Evolutionary conservation across 2,113 vertebrate species (phyloP).

Genomic region (Brachyhypopomus gauderio): DNA sequence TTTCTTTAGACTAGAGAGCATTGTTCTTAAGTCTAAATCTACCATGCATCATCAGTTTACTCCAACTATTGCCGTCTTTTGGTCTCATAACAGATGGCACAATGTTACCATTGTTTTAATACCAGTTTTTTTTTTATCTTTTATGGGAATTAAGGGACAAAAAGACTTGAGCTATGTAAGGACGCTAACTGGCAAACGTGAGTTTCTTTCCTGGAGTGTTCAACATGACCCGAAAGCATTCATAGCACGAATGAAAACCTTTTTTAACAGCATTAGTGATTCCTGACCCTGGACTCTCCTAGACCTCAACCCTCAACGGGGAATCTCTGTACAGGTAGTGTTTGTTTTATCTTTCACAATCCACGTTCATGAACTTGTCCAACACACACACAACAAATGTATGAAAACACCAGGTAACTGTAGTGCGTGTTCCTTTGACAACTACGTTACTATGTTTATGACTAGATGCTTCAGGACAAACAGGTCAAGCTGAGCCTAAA

Average conservation of each 20-base stretch:
- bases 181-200: slow-evolving; percentile 2
- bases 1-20: neutral
- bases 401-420: too few species aligned
- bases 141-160: neutral
- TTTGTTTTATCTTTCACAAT: neutral
- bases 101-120: neutral
- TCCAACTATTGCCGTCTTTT: neutral
- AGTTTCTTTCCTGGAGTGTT: slow-evolving; percentile 26
- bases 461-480: neutral
- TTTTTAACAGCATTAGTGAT: too few species aligned
- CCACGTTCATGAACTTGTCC: neutral
- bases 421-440: too few species aligned
- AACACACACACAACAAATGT: neutral
- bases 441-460: neutral
- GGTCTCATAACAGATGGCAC: neutral
- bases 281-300: neutral
- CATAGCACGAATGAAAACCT: slow-evolving; percentile 38
- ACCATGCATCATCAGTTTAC: neutral
- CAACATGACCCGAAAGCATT: slow-evolving; percentile 20
- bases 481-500: neutral
- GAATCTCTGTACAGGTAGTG: neutral
- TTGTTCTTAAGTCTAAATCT: neutral
- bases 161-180: neutral
- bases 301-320: neutral
- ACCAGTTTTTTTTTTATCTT: neutral